A percentile compares a stretch with the other conserved stretches of the same genome.
Evolutionary conservation across 1,140 invertebrate species (phyloP).

Genomic region (Ceratitis capitata): DNA sequence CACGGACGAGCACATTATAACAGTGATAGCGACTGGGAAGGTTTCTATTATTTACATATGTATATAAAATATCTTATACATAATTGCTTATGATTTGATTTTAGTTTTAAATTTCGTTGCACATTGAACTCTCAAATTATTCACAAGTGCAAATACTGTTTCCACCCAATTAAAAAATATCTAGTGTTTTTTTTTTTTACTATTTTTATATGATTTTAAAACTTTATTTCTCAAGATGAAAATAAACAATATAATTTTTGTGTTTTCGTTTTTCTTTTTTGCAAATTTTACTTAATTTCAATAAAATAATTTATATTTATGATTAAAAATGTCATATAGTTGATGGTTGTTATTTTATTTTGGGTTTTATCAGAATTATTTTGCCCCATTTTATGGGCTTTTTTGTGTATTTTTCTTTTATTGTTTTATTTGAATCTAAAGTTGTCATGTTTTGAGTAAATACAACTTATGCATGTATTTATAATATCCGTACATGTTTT

Average conservation of each 20-base stretch:
- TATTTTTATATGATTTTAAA: slow-evolving; percentile 67
- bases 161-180: too few relatives aligned
- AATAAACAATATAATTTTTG: slow-evolving; percentile 66
- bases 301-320: slow-evolving; percentile 63
- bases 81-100: too few relatives aligned
- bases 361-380: slow-evolving; percentile 29
- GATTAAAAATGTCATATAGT: slow-evolving; percentile 65
- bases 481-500: slow-evolving; percentile 44
- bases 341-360: slow-evolving; percentile 48
- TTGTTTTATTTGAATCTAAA: slow-evolving; percentile 51
- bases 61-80: too few relatives aligned
- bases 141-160: too few relatives aligned
- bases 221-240: slow-evolving; percentile 66
- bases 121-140: too few relatives aligned
- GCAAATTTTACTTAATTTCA: slow-evolving; percentile 66
- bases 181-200: slow-evolving; percentile 53
- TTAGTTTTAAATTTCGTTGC: too few relatives aligned
- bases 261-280: slow-evolving; percentile 52
- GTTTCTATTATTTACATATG: too few relatives aligned
- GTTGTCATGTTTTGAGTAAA: slow-evolving; percentile 41
- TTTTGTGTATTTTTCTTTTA: slow-evolving; percentile 54
- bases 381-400: slow-evolving; percentile 37
- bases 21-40: too few relatives aligned
- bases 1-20: too few relatives aligned
- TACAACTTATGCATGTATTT: slow-evolving; percentile 47